Evolutionary conservation across 2,113 vertebrate species (phyloP), one percentile per base, ranked within the genome.

Genomic region (Epinephelus lanceolatus): DNA sequence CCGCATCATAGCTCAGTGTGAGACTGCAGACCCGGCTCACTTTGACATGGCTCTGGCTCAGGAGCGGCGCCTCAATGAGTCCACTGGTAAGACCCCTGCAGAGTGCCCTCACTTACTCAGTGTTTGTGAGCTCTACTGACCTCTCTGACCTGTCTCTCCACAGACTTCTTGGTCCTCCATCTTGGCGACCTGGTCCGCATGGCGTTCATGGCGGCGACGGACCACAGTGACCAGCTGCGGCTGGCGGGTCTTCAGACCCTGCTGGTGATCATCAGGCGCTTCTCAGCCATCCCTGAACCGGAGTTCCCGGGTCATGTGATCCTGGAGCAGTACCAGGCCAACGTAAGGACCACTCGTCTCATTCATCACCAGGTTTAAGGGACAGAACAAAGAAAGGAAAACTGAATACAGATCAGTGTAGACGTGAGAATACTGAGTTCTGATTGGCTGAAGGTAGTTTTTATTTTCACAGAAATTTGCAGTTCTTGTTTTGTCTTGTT

Each of bases 191-290:
- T 99, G 94, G 96, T 99, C 62, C 97, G 97, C 40, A 97, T 99
- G 98, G 97, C 98, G 37, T 99, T 99, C 89, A 99, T 99, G 97
- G 97, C 97, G 70, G 97, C 98, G 47, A 99, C 98, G 42, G 97
- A 99, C 92, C 96, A 97, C 78, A 97, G 96, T n/a, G 95, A 98
- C 55, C 95, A 96, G 5, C 96, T 99, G 68, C 96, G 97, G 55
- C 95, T 98, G 86, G 96, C 96, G 45, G 98, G 98, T 13, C 96
- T 99, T 30, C 96, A 98, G 62, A 95, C 93, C 0, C 90, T 99
- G 57, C 93, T 98, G 81, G 92, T 96, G 42, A 91, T 99, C 92
- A 97, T 99, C 92, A 94, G 93, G 47, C 94, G 92, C 74, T 99
- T 99, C 95, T 95, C 97, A 17, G 23, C 81, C 77, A 91, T 99